Base-by-base conservation (phyloP, 2,113 vertebrate species). In the Corvus moneduloides region DNA sequence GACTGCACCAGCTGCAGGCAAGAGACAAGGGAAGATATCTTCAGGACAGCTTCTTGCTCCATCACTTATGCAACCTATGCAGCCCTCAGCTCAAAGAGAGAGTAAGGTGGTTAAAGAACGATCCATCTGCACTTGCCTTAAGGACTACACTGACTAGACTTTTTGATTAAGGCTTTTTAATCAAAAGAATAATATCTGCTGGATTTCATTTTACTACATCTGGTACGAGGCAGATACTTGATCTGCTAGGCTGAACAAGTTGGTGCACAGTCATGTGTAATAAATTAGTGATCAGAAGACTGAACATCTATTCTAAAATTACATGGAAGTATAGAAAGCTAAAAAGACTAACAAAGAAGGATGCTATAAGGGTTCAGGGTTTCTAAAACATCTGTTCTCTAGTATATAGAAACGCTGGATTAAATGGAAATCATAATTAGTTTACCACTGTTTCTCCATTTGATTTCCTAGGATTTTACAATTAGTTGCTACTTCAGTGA, bases 91-190 rank as follows among this genome's bases (percentile, higher is more conserved):
- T 94, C 69, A 59, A 62, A 49, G 13, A 48, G 30, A 72, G 12
- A 67, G 21, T 72, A 84, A 74, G 8, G n/a, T 61, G 26, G 11
- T 63, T 69, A 49, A 77, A 62, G 71, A 78, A 7, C 0, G 0
- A 74, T 54, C 43, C 49, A 64, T 63, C 77, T 93, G n/a, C 32
- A 26, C 52, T 87, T 67, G 28, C 67, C 30, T 75, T 63, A 74
- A 87, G 49, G 61, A 73, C 80, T 90, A 81, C 56, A 61, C 14
- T 73, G 44, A 83, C 55, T 80, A 84, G 46, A 77, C 20, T 67
- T 93, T 89, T 77, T 87, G 87, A 94, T 88, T 91, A 88, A 88
- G 56, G 21, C 27, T 52, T 91, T 94, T 90, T 93, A 94, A 94
- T 87, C 55, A 75, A 73, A 96, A 91, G 33, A 81, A 64, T 78